phyloP scores from a whole-genome alignment of 2,113 vertebrate genomes.

The Maylandia zebra region DNA sequence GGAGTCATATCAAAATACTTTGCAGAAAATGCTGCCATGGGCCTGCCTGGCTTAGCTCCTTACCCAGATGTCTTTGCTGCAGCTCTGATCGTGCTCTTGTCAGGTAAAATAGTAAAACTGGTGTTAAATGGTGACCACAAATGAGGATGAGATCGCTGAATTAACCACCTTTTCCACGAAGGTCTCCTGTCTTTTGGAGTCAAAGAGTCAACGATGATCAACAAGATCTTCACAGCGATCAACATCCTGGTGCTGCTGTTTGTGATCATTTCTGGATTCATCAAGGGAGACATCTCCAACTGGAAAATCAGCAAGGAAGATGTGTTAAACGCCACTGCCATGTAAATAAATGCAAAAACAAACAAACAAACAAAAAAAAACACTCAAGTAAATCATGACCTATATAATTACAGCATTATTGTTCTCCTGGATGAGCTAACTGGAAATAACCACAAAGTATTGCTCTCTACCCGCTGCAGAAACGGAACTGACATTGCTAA shows the following conservation, averaged over 20 bases:
- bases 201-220: constrained; percentile 79
- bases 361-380: not conserved
- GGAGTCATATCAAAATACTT: constrained; percentile 71
- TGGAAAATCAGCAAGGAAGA: constrained; percentile 71
- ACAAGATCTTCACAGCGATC: constrained; percentile 79
- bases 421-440: not conserved
- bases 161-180: constrained; percentile 15
- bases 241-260: constrained; percentile 78
- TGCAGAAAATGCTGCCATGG: constrained; percentile 51
- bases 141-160: not conserved
- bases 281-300: constrained; percentile 77
- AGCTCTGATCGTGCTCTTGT: constrained; percentile 73
- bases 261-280: constrained; percentile 74
- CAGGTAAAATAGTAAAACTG: constrained; percentile 65
- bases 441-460: not conserved
- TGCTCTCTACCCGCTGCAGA: constrained; percentile 41
- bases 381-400: constrained; percentile 1
- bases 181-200: constrained; percentile 82
- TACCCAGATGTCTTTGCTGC: constrained; percentile 81
- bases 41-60: constrained; percentile 71
- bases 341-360: not conserved
- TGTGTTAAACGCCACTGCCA: constrained; percentile 37
- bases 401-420: not conserved
- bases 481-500: constrained; percentile 62
- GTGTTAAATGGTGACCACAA: not conserved